Conservation (phyloP, 2,113 vertebrate species). For the Xenus cinereus region DNA sequence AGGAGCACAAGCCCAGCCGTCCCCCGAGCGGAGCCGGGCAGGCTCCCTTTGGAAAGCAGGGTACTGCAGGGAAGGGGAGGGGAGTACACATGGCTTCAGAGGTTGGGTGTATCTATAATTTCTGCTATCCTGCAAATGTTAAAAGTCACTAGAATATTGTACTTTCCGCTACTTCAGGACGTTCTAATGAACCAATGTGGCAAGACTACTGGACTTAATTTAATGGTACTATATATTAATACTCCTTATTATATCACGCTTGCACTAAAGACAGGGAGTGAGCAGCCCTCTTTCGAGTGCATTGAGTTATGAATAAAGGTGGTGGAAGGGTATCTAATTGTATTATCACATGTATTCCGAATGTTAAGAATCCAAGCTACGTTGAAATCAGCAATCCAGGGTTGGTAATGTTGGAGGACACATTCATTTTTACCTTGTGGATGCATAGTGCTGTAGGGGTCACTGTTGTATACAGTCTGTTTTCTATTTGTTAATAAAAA, state of each 20-base stretch:
- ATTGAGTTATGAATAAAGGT: conserved; percentile 79
- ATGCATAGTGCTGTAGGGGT: conserved; percentile 89
- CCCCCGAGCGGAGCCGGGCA: background rate
- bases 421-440: conserved; percentile 98
- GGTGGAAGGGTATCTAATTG: conserved; percentile 81
- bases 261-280: conserved; percentile 78
- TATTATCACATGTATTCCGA: conserved; percentile 72
- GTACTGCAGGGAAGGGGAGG: conserved; percentile 72
- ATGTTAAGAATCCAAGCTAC: conserved; percentile 69
- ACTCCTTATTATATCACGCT: conserved; percentile 78
- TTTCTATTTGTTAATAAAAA: conserved; percentile 97
- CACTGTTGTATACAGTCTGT: conserved; percentile 94
- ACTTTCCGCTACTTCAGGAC: conserved; percentile 77
- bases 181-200: conserved; percentile 85
- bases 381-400: conserved; percentile 77
- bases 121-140: conserved; percentile 81
- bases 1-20: conserved; percentile 64
- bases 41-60: conserved; percentile 40
- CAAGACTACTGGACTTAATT: conserved; percentile 89
- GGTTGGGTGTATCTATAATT: conserved; percentile 70
- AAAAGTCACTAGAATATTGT: conserved; percentile 80
- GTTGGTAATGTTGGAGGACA: conserved; percentile 79
- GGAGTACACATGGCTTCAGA: conserved; percentile 51
- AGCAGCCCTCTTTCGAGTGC: conserved; percentile 76
- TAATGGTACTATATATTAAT: conserved; percentile 86